Evolutionary conservation across 2,113 vertebrate genomes (phyloP).

Genomic region (Myrmecophaga tridactyla): DNA sequence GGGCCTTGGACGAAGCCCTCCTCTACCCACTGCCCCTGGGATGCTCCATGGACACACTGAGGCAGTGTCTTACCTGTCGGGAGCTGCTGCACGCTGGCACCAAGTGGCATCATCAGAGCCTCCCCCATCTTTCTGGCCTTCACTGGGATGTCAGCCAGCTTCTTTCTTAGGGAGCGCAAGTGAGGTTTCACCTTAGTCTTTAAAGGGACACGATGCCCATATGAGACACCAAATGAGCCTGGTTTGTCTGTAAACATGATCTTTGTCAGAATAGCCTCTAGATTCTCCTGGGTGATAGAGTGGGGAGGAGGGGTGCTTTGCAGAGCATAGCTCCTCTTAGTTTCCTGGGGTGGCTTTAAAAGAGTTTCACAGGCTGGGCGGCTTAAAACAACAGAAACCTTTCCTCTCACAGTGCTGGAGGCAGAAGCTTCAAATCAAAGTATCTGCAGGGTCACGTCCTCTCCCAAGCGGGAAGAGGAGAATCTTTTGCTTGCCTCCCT

Average conservation of each 20-base stretch:
- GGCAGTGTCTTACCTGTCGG: neutral
- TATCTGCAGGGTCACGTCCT: too few relatives aligned
- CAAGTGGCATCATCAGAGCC: neutral
- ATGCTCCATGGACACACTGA: too few relatives aligned
- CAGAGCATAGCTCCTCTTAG: too few relatives aligned
- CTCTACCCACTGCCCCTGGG: rapidly evolving
- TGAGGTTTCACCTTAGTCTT: neutral
- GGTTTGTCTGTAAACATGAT: neutral
- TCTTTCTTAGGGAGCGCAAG: neutral
- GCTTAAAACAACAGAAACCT: too few relatives aligned
- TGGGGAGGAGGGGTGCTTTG: too few relatives aligned
- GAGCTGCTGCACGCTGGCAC: neutral
- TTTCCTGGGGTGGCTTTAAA: too few relatives aligned
- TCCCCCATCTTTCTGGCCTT: neutral
- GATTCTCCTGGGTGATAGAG: neutral
- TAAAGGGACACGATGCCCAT: neutral
- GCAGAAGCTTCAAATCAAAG: too few relatives aligned
- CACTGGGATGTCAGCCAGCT: neutral
- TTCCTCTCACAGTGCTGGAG: too few relatives aligned
- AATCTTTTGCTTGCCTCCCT: too few relatives aligned
- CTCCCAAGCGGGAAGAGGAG: too few relatives aligned
- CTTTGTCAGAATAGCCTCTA: neutral
- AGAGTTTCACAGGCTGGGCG: too few relatives aligned
- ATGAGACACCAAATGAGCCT: neutral
- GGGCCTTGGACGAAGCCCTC: neutral